A percentile compares a stretch with the other conserved stretches of the same genome.
Evolutionary conservation across 1,140 invertebrate genomes (phyloP).

Genomic region (Orius laevigatus): DNA sequence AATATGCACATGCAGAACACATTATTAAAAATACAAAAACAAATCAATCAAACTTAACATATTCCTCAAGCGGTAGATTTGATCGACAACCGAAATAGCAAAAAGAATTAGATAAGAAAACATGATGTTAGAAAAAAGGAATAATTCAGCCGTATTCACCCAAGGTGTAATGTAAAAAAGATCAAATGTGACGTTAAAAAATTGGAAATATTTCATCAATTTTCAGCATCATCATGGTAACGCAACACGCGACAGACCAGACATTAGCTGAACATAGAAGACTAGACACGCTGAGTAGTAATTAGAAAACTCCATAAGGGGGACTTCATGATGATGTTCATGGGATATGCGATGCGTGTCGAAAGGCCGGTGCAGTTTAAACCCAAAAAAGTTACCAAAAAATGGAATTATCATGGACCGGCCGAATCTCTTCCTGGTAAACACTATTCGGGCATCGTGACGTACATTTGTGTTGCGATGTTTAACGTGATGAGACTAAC

Average conservation of each 20-base stretch:
- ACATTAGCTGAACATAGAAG: conserved; percentile 95
- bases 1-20: too few relatives aligned
- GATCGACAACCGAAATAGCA: conserved; percentile 89
- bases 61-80: conserved; percentile 60
- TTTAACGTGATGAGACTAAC: too few relatives aligned
- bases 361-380: conserved; percentile 67
- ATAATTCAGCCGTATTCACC: conserved; percentile 93
- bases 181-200: too few relatives aligned
- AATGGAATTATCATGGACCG: not conserved
- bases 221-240: conserved; percentile 95
- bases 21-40: too few relatives aligned
- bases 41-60: too few relatives aligned
- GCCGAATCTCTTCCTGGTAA: not conserved
- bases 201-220: not conserved
- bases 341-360: conserved; percentile 96
- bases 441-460: too few relatives aligned
- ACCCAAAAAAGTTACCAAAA: not conserved
- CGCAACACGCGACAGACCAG: conserved; percentile 93
- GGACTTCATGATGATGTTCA: conserved; percentile 99
- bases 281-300: conserved; percentile 94
- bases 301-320: conserved; percentile 92
- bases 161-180: conserved; percentile 72
- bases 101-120: conserved; percentile 92
- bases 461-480: too few relatives aligned
- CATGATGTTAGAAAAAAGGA: conserved; percentile 97